Conservation (phyloP, 1,140 invertebrate genomes). For the Harpegnathos saltator region DNA sequence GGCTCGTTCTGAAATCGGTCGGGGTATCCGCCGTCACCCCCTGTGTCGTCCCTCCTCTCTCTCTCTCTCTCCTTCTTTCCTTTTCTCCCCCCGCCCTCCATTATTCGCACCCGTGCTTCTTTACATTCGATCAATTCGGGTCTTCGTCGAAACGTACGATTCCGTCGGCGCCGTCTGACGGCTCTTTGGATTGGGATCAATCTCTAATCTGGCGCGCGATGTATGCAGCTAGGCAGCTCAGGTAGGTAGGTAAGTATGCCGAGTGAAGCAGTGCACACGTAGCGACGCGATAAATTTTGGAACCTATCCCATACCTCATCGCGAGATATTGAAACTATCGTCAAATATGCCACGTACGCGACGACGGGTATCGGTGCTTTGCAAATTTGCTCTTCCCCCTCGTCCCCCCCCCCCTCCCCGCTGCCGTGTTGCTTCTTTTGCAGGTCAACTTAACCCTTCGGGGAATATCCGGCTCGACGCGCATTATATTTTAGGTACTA, state of each 20-base stretch:
- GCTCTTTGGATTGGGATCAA: conserved; percentile 29
- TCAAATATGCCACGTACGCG: not conserved
- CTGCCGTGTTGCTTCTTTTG: not conserved
- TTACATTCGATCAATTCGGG: conserved; percentile 54
- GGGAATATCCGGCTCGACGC: not conserved
- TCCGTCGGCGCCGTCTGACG: conserved; percentile 1
- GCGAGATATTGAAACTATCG: not conserved
- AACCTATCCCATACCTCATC: conserved; percentile 2
- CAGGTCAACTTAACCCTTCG: not conserved
- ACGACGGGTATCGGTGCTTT: not conserved
- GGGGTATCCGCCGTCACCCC: conserved; percentile 6
- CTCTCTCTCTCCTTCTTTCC: not conserved
- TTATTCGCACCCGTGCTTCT: conserved; percentile 48
- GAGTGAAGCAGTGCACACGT: not conserved
- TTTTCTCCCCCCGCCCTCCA: not conserved
- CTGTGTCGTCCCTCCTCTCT: not conserved
- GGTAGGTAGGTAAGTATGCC: not conserved
- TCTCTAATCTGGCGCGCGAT: conserved; percentile 1
- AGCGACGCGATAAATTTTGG: conserved; percentile 34
- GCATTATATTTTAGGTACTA: not conserved
- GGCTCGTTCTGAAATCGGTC: conserved; percentile 66
- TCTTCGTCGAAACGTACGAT: not conserved
- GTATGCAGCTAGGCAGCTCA: not conserved
- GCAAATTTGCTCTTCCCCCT: not conserved
- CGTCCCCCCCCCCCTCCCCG: no score